A percentile compares a stretch with the other conserved stretches of the same genome.
phyloP scores from a whole-genome alignment of 2,797 vertebrate species.

The Sternotherus odoratus region DNA sequence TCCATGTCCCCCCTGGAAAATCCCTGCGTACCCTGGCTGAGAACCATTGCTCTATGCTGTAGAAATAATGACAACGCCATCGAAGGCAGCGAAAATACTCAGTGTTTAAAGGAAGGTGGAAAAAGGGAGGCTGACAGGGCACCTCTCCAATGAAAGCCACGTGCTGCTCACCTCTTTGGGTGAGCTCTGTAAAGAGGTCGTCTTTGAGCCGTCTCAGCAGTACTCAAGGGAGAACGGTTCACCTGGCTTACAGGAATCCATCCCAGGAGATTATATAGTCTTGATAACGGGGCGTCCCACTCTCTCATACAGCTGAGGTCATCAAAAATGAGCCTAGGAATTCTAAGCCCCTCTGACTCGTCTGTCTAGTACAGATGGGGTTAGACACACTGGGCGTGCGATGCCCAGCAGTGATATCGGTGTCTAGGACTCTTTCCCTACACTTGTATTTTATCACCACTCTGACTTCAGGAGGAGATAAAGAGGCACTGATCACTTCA shows the following conservation, averaged over 20 bases:
- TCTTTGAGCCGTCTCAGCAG: not conserved
- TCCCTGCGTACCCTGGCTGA: no score
- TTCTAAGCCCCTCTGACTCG: not conserved
- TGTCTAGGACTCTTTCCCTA: not conserved
- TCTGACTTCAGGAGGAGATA: not conserved
- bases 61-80: not conserved
- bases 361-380: not conserved
- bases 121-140: not conserved
- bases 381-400: not conserved
- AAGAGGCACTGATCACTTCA: no score
- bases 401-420: not conserved
- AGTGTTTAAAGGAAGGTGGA: accelerated
- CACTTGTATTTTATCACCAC: not conserved
- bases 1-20: no score
- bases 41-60: no score
- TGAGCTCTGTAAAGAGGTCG: accelerated
- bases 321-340: not conserved
- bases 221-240: not conserved
- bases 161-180: accelerated
- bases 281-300: not conserved
- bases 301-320: accelerated
- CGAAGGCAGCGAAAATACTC: accelerated
- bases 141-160: not conserved
- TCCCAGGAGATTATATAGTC: accelerated
- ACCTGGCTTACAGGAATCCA: not conserved